Base-by-base conservation (phyloP, 37 sponge, comb jelly and placozoan genomes). In the Agelas oroides region DNA sequence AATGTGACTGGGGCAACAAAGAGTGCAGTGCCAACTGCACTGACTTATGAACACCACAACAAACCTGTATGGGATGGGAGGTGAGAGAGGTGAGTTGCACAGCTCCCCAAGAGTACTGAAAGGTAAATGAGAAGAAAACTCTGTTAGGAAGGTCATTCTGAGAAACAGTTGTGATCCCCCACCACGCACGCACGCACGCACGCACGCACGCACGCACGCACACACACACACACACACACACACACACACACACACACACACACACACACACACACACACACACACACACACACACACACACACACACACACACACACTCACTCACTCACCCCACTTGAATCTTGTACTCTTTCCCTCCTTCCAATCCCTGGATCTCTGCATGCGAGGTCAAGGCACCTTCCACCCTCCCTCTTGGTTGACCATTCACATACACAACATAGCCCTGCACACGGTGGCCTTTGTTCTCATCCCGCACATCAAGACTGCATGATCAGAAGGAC, bases 321-420 rank as follows among this genome's bases (percentile, higher is more conserved):
- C 59, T 53, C 32, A 67, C 88, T 27, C 55, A 90, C 91, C 91
- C 73, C 17, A 85, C 80, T 90, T 80, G 80, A 2, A 90, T 27
- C 27, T 23, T 2, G 62, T 90, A 84, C 13, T 84, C 57, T 16
- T 12, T 57, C 28, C 53, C 62, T 5, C 73, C 32, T 32, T 69
- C 59, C 60, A 90, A 27, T 27, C 70, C 77, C 1, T 30, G 27
- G 6, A 90, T n/a, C 67, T 85, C 86, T 5, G 66, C 81, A 23
- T 90, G 91, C 41, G 86, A 84, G 32, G 74, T 17, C 27, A 90
- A 62, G 62, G 80, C 41, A 0, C 75, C 81, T 2, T 57, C 40
- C 32, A 80, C 70, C 30, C 39, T 69, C 17, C 39, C 66, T 52
- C 65, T 38, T 38, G 74, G 61, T 34, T 57, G 37, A 35, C 70